Percentiles rank a stretch among this genome's conserved stretches.
phyloP scores from a whole-genome alignment of 2,113 vertebrate genomes.

The Dascyllus trimaculatus region DNA sequence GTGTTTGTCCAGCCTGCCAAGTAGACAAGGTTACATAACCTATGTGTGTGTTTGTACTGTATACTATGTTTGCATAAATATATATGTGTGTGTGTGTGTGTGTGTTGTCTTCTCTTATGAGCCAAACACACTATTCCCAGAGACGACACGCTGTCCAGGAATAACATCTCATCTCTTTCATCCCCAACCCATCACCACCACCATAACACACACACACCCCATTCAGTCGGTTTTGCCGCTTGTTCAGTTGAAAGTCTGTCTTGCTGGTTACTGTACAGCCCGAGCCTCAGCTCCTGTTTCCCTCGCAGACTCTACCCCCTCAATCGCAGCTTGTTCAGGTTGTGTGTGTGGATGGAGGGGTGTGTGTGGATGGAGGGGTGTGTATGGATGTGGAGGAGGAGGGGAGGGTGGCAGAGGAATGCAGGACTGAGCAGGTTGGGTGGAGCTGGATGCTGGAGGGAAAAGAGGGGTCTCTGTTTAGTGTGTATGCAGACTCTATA shows the following conservation, averaged over 20 bases:
- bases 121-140: constrained; percentile 44
- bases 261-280: constrained; percentile 65
- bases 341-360: constrained; percentile 45
- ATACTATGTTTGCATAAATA: constrained; percentile 16
- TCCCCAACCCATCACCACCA: constrained; percentile 38
- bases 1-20: constrained; percentile 43
- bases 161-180: constrained; percentile 67
- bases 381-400: constrained; percentile 21
- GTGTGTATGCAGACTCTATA: constrained; percentile 60
- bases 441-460: constrained; percentile 54
- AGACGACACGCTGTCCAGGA: constrained; percentile 64
- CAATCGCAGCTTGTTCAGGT: constrained; percentile 76
- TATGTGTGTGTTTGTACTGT: constrained; percentile 9
- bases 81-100: constrained; percentile 10
- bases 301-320: constrained; percentile 50
- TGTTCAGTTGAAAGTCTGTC: constrained; percentile 63
- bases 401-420: constrained; percentile 67
- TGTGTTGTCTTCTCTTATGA: constrained; percentile 43
- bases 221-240: constrained; percentile 32
- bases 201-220: constrained; percentile 36
- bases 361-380: constrained; percentile 36
- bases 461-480: constrained; percentile 78
- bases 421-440: constrained; percentile 53
- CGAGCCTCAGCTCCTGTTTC: constrained; percentile 37
- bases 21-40: constrained; percentile 69